Base-by-base conservation (phyloP, 2,888 invertebrate genomes). In the Acanthosepion esculentum region DNA sequence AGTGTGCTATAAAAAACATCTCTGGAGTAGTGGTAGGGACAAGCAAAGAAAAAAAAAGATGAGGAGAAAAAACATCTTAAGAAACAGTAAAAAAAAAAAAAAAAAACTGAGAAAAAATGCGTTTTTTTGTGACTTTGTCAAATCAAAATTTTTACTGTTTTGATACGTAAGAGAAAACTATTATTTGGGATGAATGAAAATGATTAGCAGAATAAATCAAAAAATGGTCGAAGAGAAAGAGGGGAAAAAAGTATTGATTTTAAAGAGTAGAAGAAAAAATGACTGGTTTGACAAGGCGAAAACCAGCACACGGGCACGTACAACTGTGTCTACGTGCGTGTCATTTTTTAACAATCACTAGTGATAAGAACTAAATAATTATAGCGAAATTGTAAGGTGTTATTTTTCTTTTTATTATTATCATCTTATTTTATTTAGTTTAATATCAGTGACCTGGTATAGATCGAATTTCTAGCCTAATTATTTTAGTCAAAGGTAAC, bases 1-100 rank as follows among this genome's bases (percentile, higher is more conserved):
- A 78, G 78, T 10, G 78, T 78, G 78, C 78, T 78, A 78, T 78
- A 78, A 78, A 78, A 78, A 78, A 78, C 78, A 78, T n/a, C 78
- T 78, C 29, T 29, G 29, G 78, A 29, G 29, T 15, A n/a, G 78
- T n/a, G 78, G 78, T 78, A 78, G 78, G 12, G 78, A 12, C n/a
- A n/a, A 29, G n/a, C 10, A 12, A 12, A 29, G 78, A n/a, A n/a
- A 18, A n/a, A n/a, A n/a, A n/a, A 78, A n/a, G 78, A 8, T 12
- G 78, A n/a, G 15, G 78, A 78, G n/a, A 78, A 78, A 78, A 78
- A 78, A 78, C 78, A 78, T 78, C 78, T 78, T 78, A 7, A 12
- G 29, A 41, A 41, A 41, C 41, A 41, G 41, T 41, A 41, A 41
- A 41, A 41, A 41, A 41, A 41, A 41, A 41, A 41, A n/a, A n/a